Conservation (phyloP, 2,888 invertebrate genomes). For the Hartigia nigra region DNA sequence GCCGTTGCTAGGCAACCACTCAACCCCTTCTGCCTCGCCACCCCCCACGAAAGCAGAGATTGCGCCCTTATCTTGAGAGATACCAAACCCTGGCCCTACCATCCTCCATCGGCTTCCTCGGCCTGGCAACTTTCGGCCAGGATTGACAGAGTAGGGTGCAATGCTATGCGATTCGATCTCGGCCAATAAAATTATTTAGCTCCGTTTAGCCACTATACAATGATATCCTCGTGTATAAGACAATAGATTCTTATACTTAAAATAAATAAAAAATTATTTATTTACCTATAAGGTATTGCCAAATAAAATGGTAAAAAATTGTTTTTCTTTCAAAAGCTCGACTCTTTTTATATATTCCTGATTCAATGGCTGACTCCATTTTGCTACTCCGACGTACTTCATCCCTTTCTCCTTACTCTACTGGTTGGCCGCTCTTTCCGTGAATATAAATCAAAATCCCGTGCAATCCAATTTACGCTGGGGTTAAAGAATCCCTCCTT, state of each 20-base stretch:
- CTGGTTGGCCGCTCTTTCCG: conserved; percentile 1
- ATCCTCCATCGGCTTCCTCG: conserved; percentile 37
- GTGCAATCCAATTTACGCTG: conserved; percentile 53
- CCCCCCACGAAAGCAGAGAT: conserved; percentile 49
- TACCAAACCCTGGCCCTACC: conserved; percentile 38
- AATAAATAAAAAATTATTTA: not conserved
- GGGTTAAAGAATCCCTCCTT: conserved; percentile 46
- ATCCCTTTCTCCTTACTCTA: conserved; percentile 1
- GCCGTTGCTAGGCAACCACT: conserved; percentile 58
- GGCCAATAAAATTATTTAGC: conserved; percentile 52
- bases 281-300: not conserved
- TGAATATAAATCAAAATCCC: conserved; percentile 50
- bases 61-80: conserved; percentile 58
- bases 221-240: not conserved
- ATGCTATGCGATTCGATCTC: conserved; percentile 46
- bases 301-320: not conserved
- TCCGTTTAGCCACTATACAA: not conserved
- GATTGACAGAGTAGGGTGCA: conserved; percentile 28
- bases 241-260: not conserved
- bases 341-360: not conserved
- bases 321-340: not conserved
- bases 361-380: not conserved
- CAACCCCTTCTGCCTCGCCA: conserved; percentile 47
- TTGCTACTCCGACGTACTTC: not conserved
- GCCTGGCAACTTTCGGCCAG: conserved; percentile 32